Conservation (phyloP, 2,797 vertebrate genomes). For the Xenentodon cancila region DNA sequence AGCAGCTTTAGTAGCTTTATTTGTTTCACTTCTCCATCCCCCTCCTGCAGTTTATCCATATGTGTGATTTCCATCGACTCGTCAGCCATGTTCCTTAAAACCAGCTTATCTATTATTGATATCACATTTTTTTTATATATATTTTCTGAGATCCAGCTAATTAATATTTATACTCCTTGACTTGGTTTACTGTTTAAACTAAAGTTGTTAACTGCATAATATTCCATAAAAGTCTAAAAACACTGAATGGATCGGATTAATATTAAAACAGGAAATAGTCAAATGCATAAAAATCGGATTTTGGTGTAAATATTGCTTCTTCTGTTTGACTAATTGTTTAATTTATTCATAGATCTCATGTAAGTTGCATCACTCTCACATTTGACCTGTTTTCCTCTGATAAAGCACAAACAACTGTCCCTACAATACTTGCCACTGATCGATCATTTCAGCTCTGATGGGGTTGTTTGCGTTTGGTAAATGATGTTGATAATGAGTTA, state of each 20-base stretch:
- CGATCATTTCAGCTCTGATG: conserved; percentile 1
- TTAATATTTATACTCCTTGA: neutral
- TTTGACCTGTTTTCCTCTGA: neutral
- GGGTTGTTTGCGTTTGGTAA: neutral
- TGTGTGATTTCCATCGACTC: neutral
- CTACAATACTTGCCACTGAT: neutral
- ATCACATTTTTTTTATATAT: neutral
- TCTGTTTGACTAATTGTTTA: conserved; percentile 4
- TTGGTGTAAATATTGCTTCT: conserved; percentile 5
- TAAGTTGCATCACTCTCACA: neutral
- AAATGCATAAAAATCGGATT: conserved; percentile 3
- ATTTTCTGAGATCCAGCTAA: neutral
- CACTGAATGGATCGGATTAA: neutral
- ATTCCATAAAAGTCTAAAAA: neutral
- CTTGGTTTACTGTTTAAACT: no score
- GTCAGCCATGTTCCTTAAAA: neutral
- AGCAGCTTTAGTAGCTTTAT: neutral
- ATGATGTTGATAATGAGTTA: neutral
- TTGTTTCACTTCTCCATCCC: neutral
- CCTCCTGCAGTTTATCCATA: neutral
- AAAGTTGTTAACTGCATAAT: no score
- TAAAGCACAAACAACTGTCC: neutral
- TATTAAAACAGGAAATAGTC: neutral
- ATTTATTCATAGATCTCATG: conserved; percentile 2
- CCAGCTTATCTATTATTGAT: neutral